Evolutionary conservation across 2,797 vertebrate genomes (phyloP).

Genomic region (Dicrostonyx torquatus): DNA sequence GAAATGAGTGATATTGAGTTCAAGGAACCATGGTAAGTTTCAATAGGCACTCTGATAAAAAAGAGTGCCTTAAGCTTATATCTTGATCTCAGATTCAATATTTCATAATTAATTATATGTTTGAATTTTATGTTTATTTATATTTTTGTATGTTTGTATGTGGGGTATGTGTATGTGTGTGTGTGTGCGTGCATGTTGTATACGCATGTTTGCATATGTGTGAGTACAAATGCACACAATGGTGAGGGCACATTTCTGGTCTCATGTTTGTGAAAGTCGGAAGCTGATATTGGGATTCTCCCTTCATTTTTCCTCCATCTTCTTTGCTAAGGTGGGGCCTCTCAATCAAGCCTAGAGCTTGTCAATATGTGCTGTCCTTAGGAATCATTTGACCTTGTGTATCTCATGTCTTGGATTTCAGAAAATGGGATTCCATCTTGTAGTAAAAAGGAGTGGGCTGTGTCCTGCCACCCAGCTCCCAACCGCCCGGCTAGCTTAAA

Average conservation of each 20-base stretch:
- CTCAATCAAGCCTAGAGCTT: background rate
- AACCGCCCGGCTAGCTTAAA: too few species aligned
- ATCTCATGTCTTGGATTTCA: background rate
- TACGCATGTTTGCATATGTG: background rate
- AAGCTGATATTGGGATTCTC: background rate
- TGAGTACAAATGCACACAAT: background rate
- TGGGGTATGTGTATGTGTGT: background rate
- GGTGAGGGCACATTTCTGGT: background rate
- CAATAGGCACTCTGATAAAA: background rate
- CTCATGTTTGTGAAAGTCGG: background rate
- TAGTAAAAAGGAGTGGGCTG: too few species aligned
- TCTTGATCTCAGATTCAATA: background rate
- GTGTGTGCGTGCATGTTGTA: background rate
- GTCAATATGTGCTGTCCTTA: background rate
- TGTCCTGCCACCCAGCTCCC: too few species aligned
- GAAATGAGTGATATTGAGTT: constrained; percentile 11
- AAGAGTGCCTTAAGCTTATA: background rate
- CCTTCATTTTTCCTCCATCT: background rate
- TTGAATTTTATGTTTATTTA: background rate
- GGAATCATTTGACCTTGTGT: background rate
- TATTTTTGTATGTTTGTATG: background rate
- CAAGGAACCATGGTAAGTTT: background rate
- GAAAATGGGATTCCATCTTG: background rate
- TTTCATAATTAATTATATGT: background rate
- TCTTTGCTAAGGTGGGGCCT: background rate